Evolutionary conservation across 2,113 vertebrate genomes (phyloP).

Genomic region (Stigmatopora nigra): DNA sequence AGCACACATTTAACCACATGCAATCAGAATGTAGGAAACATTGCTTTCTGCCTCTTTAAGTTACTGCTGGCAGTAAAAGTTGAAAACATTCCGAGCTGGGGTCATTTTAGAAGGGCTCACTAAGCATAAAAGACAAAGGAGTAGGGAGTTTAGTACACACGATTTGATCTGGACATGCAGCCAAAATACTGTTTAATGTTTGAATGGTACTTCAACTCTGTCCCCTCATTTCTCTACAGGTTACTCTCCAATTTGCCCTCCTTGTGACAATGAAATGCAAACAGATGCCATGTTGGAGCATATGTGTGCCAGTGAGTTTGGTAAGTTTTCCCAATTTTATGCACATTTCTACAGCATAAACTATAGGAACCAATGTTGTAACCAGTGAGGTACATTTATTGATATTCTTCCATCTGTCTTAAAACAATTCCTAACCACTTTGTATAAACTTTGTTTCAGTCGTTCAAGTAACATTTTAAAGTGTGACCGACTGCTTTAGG

Average conservation of each 20-base stretch:
- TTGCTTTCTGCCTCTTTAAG: constrained; percentile 36
- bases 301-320: constrained; percentile 96
- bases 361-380: background rate
- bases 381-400: constrained; percentile 1
- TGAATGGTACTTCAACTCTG: background rate
- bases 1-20: background rate
- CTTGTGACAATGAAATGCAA: constrained; percentile 93
- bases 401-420: background rate
- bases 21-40: constrained; percentile 14
- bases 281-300: constrained; percentile 89
- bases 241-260: constrained; percentile 77
- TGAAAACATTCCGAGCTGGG: constrained; percentile 50
- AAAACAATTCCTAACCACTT: constrained; percentile 2
- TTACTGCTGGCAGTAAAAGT: constrained; percentile 55
- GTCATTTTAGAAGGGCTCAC: constrained; percentile 47
- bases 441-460: constrained; percentile 15
- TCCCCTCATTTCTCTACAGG: constrained; percentile 33
- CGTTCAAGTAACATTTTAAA: constrained; percentile 10
- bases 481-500: background rate
- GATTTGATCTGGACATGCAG: constrained; percentile 15
- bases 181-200: constrained; percentile 10
- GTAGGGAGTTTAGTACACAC: constrained; percentile 11
- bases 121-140: constrained; percentile 4
- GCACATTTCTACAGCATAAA: background rate
- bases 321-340: constrained; percentile 68